Conservation (phyloP, 1,140 invertebrate genomes). For the Hycleus phaleratus region DNA sequence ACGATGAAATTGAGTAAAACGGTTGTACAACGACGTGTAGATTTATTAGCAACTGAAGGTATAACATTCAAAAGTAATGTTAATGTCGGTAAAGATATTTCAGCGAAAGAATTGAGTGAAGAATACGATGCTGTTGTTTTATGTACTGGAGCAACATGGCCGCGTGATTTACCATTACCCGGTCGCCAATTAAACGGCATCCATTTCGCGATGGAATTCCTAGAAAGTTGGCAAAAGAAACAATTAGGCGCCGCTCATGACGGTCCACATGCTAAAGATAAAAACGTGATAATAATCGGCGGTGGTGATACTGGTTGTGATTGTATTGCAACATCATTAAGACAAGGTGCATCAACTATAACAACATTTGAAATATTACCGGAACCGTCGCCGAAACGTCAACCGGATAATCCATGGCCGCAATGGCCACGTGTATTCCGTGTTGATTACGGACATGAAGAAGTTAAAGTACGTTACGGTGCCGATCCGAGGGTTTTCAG, state of each 20-base stretch:
- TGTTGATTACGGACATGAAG: constrained; percentile 98
- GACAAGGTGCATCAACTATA: constrained; percentile 94
- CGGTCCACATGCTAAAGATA: constrained; percentile 76
- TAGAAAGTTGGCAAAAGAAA: constrained; percentile 95
- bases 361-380: constrained; percentile 97
- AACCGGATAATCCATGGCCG: constrained; percentile 93
- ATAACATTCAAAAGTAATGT: constrained; percentile 84
- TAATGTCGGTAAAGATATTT: constrained; percentile 87
- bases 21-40: constrained; percentile 83
- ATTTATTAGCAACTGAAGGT: constrained; percentile 84
- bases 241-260: constrained; percentile 62
- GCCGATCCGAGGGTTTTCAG: constrained; percentile 90
- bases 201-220: constrained; percentile 95
- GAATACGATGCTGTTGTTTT: constrained; percentile 83
- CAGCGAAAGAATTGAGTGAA: constrained; percentile 57
- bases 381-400: constrained; percentile 71
- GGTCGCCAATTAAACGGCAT: constrained; percentile 64
- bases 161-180: constrained; percentile 79
- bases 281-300: constrained; percentile 94
- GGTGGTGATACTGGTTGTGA: constrained; percentile 99
- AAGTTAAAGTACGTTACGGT: constrained; percentile 78
- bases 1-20: constrained; percentile 95
- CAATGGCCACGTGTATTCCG: constrained; percentile 95
- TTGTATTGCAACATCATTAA: constrained; percentile 94
- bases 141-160: constrained; percentile 92